phyloP scores from a whole-genome alignment of 92 coral and sea anemone species.

The Micromussa lordhowensis region DNA sequence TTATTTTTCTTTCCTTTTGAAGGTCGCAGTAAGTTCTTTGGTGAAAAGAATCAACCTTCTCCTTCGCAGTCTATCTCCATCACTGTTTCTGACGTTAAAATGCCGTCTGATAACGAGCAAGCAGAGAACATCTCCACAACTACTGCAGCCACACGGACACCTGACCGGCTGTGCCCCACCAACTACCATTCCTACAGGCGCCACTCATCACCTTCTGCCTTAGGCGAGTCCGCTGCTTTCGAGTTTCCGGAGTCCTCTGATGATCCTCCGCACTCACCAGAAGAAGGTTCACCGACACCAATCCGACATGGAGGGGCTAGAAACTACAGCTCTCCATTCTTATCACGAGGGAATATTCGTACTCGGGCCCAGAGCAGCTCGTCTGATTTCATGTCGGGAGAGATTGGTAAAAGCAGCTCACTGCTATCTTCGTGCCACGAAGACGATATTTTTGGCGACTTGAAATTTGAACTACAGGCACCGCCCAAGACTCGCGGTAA shows the following conservation, averaged over 20 bases:
- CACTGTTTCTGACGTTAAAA: conserved; percentile 82
- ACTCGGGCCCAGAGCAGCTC: conserved; percentile 88
- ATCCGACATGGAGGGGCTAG: conserved; percentile 38
- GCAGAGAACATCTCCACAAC: conserved; percentile 7
- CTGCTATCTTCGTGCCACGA: conserved; percentile 54
- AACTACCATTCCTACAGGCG: conserved; percentile 83
- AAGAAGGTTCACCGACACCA: conserved; percentile 40
- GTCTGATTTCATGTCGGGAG: conserved; percentile 62
- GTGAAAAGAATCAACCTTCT: conserved; percentile 48
- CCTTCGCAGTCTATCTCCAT: conserved; percentile 79
- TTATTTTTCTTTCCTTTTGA: background rate
- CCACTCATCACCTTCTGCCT: conserved; percentile 96
- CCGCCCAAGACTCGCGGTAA: conserved; percentile 75
- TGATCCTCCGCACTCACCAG: conserved; percentile 54
- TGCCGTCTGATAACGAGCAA: conserved; percentile 64
- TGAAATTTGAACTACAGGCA: conserved; percentile 74
- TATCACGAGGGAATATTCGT: conserved; percentile 76
- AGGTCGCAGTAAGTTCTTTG: conserved; percentile 54
- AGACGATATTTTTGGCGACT: conserved; percentile 57
- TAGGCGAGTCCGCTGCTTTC: conserved; percentile 91
- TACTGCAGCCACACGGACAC: conserved; percentile 51
- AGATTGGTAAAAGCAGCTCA: conserved; percentile 11
- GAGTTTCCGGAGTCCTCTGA: conserved; percentile 78
- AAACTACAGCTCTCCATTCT: conserved; percentile 87
- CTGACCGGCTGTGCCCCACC: conserved; percentile 85